Evolutionary conservation across 2,797 vertebrate species (phyloP).

Genomic region (Typhlichthys eigenmanni): DNA sequence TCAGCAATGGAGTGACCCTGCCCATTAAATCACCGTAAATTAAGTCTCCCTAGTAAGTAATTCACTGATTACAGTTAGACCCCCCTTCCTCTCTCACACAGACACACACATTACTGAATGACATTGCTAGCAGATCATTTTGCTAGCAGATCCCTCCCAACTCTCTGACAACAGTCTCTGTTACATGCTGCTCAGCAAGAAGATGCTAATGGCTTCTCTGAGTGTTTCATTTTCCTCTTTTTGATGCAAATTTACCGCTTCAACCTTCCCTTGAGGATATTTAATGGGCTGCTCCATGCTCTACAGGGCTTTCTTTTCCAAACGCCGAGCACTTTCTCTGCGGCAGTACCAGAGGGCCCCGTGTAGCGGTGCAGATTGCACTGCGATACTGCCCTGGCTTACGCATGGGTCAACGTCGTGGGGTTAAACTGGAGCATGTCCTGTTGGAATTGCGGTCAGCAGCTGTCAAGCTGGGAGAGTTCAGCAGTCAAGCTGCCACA

Average conservation of each 20-base stretch:
- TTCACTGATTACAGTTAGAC: background rate
- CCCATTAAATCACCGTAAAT: constrained; percentile 1
- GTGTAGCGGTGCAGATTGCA: constrained; percentile 39
- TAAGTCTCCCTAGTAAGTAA: no score
- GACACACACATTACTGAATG: no score
- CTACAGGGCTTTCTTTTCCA: no score
- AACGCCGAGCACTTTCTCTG: constrained; percentile 28
- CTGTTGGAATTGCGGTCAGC: constrained; percentile 75
- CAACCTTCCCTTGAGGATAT: no score
- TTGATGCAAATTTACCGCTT: no score
- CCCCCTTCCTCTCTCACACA: background rate
- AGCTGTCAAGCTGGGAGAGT: constrained; percentile 68
- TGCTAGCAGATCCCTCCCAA: no score
- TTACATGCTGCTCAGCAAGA: no score
- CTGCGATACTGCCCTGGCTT: constrained; percentile 60
- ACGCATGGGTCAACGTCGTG: constrained; percentile 63
- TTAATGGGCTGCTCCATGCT: no score
- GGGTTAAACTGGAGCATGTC: constrained; percentile 66
- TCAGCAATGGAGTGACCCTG: background rate
- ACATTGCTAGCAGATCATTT: no score
- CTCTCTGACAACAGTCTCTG: no score
- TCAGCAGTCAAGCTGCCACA: constrained; percentile 55
- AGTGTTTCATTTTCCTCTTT: no score
- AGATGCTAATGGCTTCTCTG: no score
- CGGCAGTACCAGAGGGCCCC: constrained; percentile 11